Base-by-base conservation (phyloP, 2,797 vertebrate species). In the Tragelaphus oryx region DNA sequence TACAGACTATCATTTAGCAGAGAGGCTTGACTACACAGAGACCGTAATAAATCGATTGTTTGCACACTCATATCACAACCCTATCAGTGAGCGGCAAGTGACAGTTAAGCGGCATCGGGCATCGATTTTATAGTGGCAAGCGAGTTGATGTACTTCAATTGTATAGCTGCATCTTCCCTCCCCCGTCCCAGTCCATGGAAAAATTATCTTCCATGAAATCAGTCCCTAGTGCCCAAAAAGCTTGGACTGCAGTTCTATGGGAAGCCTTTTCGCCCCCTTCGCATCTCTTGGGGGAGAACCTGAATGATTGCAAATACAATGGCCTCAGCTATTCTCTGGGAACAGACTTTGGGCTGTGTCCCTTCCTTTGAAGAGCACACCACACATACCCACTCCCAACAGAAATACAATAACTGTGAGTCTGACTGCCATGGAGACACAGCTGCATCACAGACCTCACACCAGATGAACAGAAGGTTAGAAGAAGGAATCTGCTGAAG, bases 401-500 rank as follows among this genome's bases (percentile, higher is more conserved):
- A 44, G 28, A 79, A 96, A 24, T 26, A 30, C 5, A 41, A 4
- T 55, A 26, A 41, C 8, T 59, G 5, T 20, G 55, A 80, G 11
- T 46, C 54, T 65, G 57, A 79, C 3, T 30, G 71, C 76, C 65
- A 3, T 33, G 33, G 79, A 90, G 57, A 57, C 46, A 44, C 60
- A 57, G 17, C 44, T 78, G 52, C n/a, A 20, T 20, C 33, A 6
- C 44, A 54, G 83, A 71, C 44, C 74, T 83, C 48, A 4, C 4
- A 44, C 76, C 48, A 37, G 20, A 80, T 8, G 48, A 37, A n/a
- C 74, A 57, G 76, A 78, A 41, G 89, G 80, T 76, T n/a, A 79
- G 12, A 79, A 20, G 79, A 68, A 95, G 60, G 91, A 88, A 94
- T 86, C 68, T 75, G 59, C 82, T 85, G 75, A 89, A 75, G n/a